Evolutionary conservation across 2,113 vertebrate species (phyloP), one percentile per base, ranked within the genome.

Genomic region (Falco punctatus): DNA sequence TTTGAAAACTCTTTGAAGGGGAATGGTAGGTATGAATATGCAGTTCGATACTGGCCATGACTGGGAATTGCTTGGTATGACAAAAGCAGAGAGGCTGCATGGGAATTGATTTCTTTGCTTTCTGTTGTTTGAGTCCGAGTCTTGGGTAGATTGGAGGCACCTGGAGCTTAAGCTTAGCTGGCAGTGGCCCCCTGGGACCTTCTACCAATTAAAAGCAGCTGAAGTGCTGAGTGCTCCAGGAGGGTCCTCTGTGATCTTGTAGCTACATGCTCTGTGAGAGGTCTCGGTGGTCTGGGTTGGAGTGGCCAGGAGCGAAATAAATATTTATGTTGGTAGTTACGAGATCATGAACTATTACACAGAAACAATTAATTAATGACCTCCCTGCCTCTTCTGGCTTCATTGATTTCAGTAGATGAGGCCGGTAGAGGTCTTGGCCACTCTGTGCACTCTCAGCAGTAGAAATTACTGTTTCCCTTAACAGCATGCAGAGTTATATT

Each of bases 301-400:
- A 78, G 66, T 42, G 52, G 58, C 51, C 79, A 61, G 52, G 61
- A 81, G 13, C 20, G 49, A 73, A 85, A 62, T 83, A 19, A 82
- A 16, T 95, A 90, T 94, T 95, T 92, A 74, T 58, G 13, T 92
- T 71, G 42, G 16, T 75, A 81, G 71, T 92, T 90, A 70, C 3
- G 51, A 95, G 62, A 74, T 92, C 20, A 23, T 48, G 84, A 90
- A 65, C 86, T 86, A 22, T 77, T 58, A 54, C 57, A 78, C 28
- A 81, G 84, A 69, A 94, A 86, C 65, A 86, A 87, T 93, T 94
- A 92, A 91, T 83, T 96, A 55, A 44, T 62, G 71, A 94, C 81
- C 78, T 94, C 40, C 10, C 2, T 85, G 91, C 38, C 54, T 93
- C 40, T 94, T 86, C 65, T 87, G 89, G 78, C 84, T 93, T 86